Conservation (phyloP, 2,888 invertebrate genomes). For the Ptychoptera albimana region DNA sequence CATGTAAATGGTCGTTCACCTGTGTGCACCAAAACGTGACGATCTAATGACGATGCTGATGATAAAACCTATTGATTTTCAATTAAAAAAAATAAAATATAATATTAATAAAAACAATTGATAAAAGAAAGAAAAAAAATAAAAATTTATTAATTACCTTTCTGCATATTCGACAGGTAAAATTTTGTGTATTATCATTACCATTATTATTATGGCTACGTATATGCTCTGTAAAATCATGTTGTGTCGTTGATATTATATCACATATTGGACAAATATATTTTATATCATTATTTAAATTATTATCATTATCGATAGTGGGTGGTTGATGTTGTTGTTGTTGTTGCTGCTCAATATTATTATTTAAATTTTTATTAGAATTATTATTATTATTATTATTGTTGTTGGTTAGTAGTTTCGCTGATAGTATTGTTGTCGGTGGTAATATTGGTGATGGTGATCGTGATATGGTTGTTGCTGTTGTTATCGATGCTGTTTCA, state of each 20-base stretch:
- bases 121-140: not conserved
- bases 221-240: constrained; percentile 53
- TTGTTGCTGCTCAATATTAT: constrained; percentile 7
- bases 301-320: constrained; percentile 9
- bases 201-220: constrained; percentile 43
- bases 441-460: not conserved
- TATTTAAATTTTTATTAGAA: constrained; percentile 1
- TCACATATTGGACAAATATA: constrained; percentile 51
- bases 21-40: constrained; percentile 65
- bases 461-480: not conserved
- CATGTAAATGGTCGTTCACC: constrained; percentile 70
- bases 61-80: constrained; percentile 39
- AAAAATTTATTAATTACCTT: constrained; percentile 21
- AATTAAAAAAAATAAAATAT: not conserved
- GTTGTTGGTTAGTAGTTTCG: constrained; percentile 1
- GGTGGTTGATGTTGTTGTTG: constrained; percentile 5
- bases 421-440: not conserved
- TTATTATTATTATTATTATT: constrained; percentile 4
- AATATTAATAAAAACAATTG: not conserved
- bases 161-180: constrained; percentile 31
- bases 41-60: constrained; percentile 61
- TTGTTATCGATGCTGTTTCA: constrained; percentile 1
- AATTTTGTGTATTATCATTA: constrained; percentile 30
- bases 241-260: constrained; percentile 40
- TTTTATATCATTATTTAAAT: constrained; percentile 17